A percentile compares a stretch with the other conserved stretches of the same genome.
Evolutionary conservation across 2,888 invertebrate species (phyloP).

Genomic region (Lithophane semibrunnea): DNA sequence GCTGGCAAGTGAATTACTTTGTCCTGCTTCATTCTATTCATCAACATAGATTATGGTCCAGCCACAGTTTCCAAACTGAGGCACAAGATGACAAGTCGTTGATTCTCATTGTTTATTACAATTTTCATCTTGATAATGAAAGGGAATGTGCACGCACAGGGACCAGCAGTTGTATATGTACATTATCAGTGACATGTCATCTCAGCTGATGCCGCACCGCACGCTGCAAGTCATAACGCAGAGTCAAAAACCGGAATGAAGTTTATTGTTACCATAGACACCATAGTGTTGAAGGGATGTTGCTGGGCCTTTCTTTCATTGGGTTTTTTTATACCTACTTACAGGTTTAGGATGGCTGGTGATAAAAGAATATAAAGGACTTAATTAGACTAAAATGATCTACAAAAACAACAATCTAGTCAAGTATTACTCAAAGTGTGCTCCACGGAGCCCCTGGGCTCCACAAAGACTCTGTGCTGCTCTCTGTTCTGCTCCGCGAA

Average conservation of each 20-base stretch:
- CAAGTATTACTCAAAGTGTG: too few relatives aligned
- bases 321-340: too few relatives aligned
- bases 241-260: background rate
- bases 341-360: background rate
- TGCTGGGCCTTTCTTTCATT: background rate
- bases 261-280: background rate
- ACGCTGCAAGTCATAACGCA: background rate
- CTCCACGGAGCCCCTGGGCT: too few relatives aligned
- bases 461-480: too few relatives aligned
- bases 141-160: background rate
- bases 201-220: background rate
- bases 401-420: background rate
- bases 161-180: background rate
- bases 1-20: background rate
- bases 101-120: background rate
- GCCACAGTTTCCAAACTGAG: background rate
- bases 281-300: background rate
- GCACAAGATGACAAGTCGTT: background rate
- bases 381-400: background rate
- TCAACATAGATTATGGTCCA: background rate
- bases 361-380: background rate
- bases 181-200: background rate
- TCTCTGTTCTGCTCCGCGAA: too few relatives aligned
- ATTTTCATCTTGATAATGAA: constrained; percentile 2
- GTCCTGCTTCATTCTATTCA: background rate